A percentile compares a stretch with the other conserved stretches of the same genome.
Evolutionary conservation across 30 jellyfish, hydroid and myxozoan species (phyloP).

Genomic region (Turritopsis dohrnii): DNA sequence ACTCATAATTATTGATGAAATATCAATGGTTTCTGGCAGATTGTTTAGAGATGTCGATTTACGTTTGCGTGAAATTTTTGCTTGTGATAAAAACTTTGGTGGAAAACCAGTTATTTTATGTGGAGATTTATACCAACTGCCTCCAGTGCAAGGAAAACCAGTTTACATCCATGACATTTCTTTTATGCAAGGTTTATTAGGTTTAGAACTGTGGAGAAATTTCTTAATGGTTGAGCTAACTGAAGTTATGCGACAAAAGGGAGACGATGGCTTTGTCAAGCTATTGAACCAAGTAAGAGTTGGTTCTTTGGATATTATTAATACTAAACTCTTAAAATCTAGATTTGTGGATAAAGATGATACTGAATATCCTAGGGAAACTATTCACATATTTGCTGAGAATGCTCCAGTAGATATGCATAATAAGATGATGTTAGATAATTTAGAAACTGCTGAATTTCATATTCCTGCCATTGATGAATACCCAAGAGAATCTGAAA

Average conservation of each 20-base stretch:
- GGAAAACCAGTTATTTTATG: constrained; percentile 7
- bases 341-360: constrained; percentile 12
- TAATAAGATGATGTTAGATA: too few species aligned
- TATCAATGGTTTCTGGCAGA: constrained; percentile 24
- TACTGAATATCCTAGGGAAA: constrained; percentile 9
- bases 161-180: background rate
- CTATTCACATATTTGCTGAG: constrained; percentile 35
- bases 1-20: constrained; percentile 26
- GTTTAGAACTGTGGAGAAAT: background rate
- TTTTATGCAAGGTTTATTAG: background rate
- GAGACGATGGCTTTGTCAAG: constrained; percentile 15
- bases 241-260: constrained; percentile 13
- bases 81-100: constrained; percentile 24
- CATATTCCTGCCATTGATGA: too few species aligned
- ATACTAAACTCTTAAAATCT: constrained; percentile 7
- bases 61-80: constrained; percentile 17
- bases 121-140: constrained; percentile 37
- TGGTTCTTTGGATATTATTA: background rate
- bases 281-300: constrained; percentile 21
- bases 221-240: constrained; percentile 19
- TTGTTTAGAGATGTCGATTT: constrained; percentile 3
- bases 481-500: too few species aligned
- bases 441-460: too few species aligned
- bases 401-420: too few species aligned
- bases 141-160: constrained; percentile 24